These are phyloP conservation scores for Callaeas wilsoni DNA, from an alignment of 2,113 vertebrate species.

Conservation along the genomic window DNA sequence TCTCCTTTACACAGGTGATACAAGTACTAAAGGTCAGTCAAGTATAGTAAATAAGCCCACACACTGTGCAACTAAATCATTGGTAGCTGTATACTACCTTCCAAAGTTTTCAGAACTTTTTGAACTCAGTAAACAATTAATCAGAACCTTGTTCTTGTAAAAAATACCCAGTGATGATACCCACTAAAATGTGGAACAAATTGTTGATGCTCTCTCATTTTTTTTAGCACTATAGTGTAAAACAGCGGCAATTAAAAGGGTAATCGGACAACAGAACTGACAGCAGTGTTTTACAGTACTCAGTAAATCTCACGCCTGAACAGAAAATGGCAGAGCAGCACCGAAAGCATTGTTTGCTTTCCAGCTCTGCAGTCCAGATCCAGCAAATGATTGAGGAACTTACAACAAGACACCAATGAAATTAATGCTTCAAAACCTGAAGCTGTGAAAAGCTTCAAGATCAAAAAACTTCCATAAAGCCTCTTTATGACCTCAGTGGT, in stretches of 20 bases:
- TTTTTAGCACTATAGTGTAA: conserved; percentile 11
- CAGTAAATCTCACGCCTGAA: conserved; percentile 1
- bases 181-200: background rate
- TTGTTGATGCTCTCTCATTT: background rate
- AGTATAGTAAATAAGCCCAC: background rate
- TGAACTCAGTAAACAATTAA: background rate
- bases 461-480: background rate
- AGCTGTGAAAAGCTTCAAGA: background rate
- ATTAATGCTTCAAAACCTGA: background rate
- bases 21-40: background rate
- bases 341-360: background rate
- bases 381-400: background rate
- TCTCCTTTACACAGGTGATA: background rate
- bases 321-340: background rate
- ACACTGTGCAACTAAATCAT: background rate
- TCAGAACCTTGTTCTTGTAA: background rate
- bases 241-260: conserved; percentile 4
- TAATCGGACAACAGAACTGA: conserved; percentile 9
- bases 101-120: background rate
- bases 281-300: background rate
- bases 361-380: background rate
- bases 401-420: background rate
- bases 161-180: background rate
- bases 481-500: background rate
- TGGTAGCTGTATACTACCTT: background rate